Evolutionary conservation across 1,140 invertebrate species (phyloP), one percentile per base, ranked within the genome.

Genomic region (Pentalonia nigronervosa): DNA sequence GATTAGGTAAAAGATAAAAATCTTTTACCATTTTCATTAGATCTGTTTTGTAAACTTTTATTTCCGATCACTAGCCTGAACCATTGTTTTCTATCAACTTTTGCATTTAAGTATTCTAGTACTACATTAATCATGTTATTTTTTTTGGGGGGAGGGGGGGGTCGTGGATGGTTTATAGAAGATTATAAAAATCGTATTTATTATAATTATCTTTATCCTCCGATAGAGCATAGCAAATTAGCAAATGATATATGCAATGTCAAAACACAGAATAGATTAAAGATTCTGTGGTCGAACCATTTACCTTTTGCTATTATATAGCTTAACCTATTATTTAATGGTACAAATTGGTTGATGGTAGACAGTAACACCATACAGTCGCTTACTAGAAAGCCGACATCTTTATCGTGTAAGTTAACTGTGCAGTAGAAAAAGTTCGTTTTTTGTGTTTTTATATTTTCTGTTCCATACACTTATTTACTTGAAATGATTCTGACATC

Each of bases 401-500:
- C 53, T 11, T 11, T 41, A 25, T 36, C n/a, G 25, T 90, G 53
- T 56, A 8, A 36, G 14, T 48, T 48, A 45, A 34, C 34, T 60
- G 53, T 34, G 20, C 89, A 45, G 41, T 90, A 90, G n/a, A 90
- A 67, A 7, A 67, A 25, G 23, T 53, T 90, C 21, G 9, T 20
- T 60, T 60, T 90, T 34, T 90, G 36, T 60, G 34, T 60, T 90
- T 56, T 90, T n/a, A 36, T 6, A 8, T 67, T 90, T n/a, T 53
- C 92, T 53, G 60, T 60, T 67, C 83, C 41, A 30, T 76, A n/a
- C 93, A 86, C 93, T n/a, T 56, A 56, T 17, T 56, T 56, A 56
- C 53, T 17, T 56, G 53, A 56, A 17, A 56, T 17, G 53, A 56
- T 56, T 6, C 53, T 23, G 53, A 1, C 20, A 56, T 56, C 53